Evolutionary conservation across 1,140 invertebrate genomes (phyloP), one percentile per base, ranked within the genome.

Genomic region (Maniola jurtina): DNA sequence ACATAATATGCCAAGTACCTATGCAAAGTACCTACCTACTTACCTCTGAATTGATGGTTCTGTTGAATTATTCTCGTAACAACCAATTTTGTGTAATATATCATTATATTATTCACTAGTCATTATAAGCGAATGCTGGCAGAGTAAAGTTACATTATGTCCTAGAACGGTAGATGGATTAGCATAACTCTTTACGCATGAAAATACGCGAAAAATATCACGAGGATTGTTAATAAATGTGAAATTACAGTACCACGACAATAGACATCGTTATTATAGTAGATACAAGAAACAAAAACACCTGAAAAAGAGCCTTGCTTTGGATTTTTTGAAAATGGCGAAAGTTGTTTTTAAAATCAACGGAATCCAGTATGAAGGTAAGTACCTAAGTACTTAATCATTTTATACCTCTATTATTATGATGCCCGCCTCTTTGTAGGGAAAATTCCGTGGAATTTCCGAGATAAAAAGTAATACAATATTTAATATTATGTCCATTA

Each of bases 291-390:
- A 25, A 25, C 25, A 25, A 25, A 25, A 25, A 25, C 25, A 25
- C 4, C 25, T 25, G 25, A 25, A 25, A 25, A 4, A 25, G 25
- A 25, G n/a, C n/a, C n/a, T n/a, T n/a, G n/a, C n/a, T 25, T 25
- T 25, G 25, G 25, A 25, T 25, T 25, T 25, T 25, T 25, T 4
- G 25, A 50, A 11, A 61, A 84, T 84, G 81, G 57, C 78, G 11
- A 79, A 77, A 67, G 76, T 84, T n/a, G 33, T 82, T 8, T 84
- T 84, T 47, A 84, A 80, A 71, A 82, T 84, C 14, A 84, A 84
- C 50, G 81, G 80, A 25, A 73, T 59, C 8, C 73, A 71, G 35
- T 77, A 76, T 63, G 74, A 77, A 77, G 76, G 81, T 82, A 70
- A 64, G 67, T 60, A 16, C 40, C 5, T 0, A 56, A 34, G 33